A percentile compares a stretch with the other conserved stretches of the same genome.
Conservation (phyloP, 2,113 vertebrate species). For the Gnathonemus longibarbis region DNA sequence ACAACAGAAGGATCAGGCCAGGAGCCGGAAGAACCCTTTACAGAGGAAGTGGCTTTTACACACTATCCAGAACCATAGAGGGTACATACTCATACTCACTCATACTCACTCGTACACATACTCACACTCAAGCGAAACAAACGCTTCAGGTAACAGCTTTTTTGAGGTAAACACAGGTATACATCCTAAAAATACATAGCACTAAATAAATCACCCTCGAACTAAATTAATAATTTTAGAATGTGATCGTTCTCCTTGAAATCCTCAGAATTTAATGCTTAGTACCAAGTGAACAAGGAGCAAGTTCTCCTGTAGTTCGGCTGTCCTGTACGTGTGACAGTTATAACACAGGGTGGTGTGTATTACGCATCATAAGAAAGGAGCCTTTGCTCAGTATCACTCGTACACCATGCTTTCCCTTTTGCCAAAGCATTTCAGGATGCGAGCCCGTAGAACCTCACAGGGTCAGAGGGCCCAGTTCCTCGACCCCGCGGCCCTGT, state of each 20-base stretch:
- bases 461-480: neutral
- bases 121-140: neutral
- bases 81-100: neutral
- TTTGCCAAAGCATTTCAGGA: neutral
- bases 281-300: neutral
- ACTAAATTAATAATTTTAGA: neutral
- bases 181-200: neutral
- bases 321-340: neutral
- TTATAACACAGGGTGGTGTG: neutral
- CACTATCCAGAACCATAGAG: neutral
- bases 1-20: neutral
- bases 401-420: neutral
- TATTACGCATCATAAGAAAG: neutral
- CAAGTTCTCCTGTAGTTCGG: neutral
- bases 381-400: neutral
- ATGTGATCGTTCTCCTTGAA: neutral
- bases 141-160: neutral
- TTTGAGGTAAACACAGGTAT: neutral
- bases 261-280: neutral
- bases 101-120: no score
- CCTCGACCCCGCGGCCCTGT: neutral
- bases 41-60: neutral
- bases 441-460: neutral
- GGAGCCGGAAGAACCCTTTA: neutral
- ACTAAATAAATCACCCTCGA: neutral